Base-by-base conservation (phyloP, 1,140 invertebrate genomes). In the Triops cancriformis region DNA sequence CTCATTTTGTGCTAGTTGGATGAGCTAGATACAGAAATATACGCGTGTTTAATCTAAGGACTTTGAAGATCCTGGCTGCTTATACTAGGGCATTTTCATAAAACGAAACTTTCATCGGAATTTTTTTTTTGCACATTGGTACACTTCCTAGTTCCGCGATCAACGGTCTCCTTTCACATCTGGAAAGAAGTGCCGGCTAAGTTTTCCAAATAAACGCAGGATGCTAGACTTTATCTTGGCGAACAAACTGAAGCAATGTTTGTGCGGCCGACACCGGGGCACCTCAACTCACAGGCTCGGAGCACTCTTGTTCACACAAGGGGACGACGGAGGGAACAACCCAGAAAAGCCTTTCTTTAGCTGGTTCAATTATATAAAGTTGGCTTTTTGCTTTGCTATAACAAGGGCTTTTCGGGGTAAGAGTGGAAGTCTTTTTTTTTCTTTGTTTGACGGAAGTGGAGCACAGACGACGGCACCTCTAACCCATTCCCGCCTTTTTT, bases 211-310 rank as follows among this genome's bases (percentile, higher is more conserved):
- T 64, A 64, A 64, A 14, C 51, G 23, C 51, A 12, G 51, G 51
- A 64, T n/a, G 51, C 51, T 64, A 64, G 51, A 64, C 51, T 64
- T 64, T 64, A 64, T 64, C 51, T 64, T 64, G 51, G 51, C 51
- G 51, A 64, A 64, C 51, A 64, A 64, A 64, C 51, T 23, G 14
- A 64, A 14, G 10, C 14, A 64, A 64, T 64, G 51, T 64, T 64
- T 64, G 51, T 23, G 51, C 14, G n/a, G 51, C 51, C 51, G 51
- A 64, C 51, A 23, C 51, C 10, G 31, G 51, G 51, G 51, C 51
- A 64, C 51, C 6, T 23, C 14, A 64, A 64, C 51, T 23, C 51
- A 23, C 51, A 64, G 51, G 51, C 51, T 18, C 18, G n/a, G 51
- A 64, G 51, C 23, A 64, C 51, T 18, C 14, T 64, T 9, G 51